A percentile compares a stretch with the other conserved stretches of the same genome.
These are phyloP conservation scores for Eurytoma adleriae DNA, from an alignment of 2,888 invertebrate species.

Conservation along the genomic window DNA sequence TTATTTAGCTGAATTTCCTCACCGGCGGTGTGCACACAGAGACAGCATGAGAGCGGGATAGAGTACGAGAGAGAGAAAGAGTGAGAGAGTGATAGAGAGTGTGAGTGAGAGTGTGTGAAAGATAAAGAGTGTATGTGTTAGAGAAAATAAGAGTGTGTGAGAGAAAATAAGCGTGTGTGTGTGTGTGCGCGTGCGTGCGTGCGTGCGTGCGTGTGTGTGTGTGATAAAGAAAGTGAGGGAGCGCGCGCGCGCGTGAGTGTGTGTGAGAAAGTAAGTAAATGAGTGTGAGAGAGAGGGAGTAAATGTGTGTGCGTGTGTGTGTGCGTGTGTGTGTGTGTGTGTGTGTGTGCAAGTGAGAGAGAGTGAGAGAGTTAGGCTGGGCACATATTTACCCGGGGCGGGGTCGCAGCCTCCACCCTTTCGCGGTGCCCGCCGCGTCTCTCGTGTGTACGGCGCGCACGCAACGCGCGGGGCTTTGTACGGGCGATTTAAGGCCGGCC, in stretches of 20 bases:
- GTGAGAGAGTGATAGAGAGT: not conserved
- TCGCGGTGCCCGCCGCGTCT: not conserved
- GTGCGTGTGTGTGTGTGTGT: too few relatives aligned
- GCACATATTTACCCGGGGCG: not conserved
- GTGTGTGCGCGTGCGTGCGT: not conserved
- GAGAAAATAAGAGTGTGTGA: not conserved
- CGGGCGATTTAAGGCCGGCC: conserved; percentile 21
- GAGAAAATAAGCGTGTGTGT: too few relatives aligned
- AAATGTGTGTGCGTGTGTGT: too few relatives aligned
- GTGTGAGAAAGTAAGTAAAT: too few relatives aligned
- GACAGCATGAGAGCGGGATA: conserved; percentile 17
- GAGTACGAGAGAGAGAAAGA: not conserved
- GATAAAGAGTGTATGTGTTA: too few relatives aligned
- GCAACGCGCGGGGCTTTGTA: not conserved
- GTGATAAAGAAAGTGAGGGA: too few relatives aligned
- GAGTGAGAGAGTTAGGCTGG: too few relatives aligned
- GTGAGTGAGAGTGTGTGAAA: too few relatives aligned
- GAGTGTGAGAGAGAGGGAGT: too few relatives aligned
- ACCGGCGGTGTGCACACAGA: not conserved
- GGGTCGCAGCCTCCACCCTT: not conserved
- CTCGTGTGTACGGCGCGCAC: not conserved
- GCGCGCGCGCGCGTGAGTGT: too few relatives aligned
- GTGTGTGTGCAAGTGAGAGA: too few relatives aligned
- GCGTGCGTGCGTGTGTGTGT: not conserved
- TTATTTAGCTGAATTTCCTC: conserved; percentile 36